Evolutionary conservation across 2,888 invertebrate species (phyloP), one percentile per base, ranked within the genome.

Genomic region (Oscheius myriophilus): DNA sequence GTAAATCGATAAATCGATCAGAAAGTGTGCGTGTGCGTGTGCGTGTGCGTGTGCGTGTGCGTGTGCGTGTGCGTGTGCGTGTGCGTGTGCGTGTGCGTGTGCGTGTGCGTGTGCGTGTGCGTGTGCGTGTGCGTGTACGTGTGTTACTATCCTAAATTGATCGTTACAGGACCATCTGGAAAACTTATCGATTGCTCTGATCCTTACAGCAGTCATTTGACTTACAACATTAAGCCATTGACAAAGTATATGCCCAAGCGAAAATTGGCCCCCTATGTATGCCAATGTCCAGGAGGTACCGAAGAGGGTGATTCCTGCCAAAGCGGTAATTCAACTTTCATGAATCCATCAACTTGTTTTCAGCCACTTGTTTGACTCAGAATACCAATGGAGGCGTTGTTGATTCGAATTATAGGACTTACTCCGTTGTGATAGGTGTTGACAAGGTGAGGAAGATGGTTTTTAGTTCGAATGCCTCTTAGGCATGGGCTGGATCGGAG

Each of bases 111-210:
- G 33, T 6, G 33, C 3, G 33, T 6, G 33, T 6, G 33, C 3
- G 33, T 6, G 33, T 6, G 33, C 3, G 33, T 6, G 33, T 6
- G 33, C 3, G 33, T 6, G 33, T 6, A 9, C 3, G 33, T 3
- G 33, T 3, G 33, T 0, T 4, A 9, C 16, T 14, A 23, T 59
- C 12, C n/a, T 3, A n/a, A 33, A n/a, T n/a, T 46, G 11, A 25
- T 7, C 0, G 4, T 6, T 59, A 46, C 16, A 61, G 61, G 61
- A 11, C 16, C 25, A 12, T 21, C 61, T 33, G 61, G 61, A 16
- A 11, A 25, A 18, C 39, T 61, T 1, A 61, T 46, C 33, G 61
- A 61, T 39, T 61, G 61, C 49, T 61, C 61, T n/a, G 39, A 46
- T 49, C 49, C 61, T n/a, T 11, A 18, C 6, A 12, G 4, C 42